phyloP scores from a whole-genome alignment of 2,888 invertebrate species.

The Epiblema foenella region DNA sequence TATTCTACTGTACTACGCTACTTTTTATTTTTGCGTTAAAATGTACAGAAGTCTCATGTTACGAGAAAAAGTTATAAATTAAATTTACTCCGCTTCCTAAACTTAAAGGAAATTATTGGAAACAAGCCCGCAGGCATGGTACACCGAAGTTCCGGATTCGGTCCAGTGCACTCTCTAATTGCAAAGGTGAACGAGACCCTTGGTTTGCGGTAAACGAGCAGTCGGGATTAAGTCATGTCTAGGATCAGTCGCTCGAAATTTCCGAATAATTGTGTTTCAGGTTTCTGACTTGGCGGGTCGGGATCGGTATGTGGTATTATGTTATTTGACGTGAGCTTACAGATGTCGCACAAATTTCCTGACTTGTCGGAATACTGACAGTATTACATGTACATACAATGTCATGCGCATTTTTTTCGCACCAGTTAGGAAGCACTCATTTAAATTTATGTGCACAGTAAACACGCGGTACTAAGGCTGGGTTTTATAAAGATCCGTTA shows the following conservation, averaged over 20 bases:
- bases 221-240: neutral
- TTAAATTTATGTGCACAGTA: too few relatives aligned
- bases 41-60: neutral
- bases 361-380: too few relatives aligned
- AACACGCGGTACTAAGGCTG: too few relatives aligned
- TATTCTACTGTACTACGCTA: too few relatives aligned
- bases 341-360: too few relatives aligned
- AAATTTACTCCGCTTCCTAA: neutral
- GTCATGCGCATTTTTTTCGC: too few relatives aligned
- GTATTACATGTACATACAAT: too few relatives aligned
- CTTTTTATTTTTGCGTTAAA: too few relatives aligned
- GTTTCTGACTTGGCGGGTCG: neutral
- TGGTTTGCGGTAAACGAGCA: constrained; percentile 7
- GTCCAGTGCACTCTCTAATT: constrained; percentile 17
- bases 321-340: too few relatives aligned
- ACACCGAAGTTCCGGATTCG: constrained; percentile 18
- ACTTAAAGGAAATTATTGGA: neutral
- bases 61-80: neutral
- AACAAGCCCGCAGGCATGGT: neutral
- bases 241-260: neutral
- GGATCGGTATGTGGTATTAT: too few relatives aligned
- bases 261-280: neutral
- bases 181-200: constrained; percentile 11
- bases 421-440: too few relatives aligned
- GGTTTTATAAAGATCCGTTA: too few relatives aligned